Conservation (phyloP, 2,113 vertebrate genomes). For the Lasiurus borealis region DNA sequence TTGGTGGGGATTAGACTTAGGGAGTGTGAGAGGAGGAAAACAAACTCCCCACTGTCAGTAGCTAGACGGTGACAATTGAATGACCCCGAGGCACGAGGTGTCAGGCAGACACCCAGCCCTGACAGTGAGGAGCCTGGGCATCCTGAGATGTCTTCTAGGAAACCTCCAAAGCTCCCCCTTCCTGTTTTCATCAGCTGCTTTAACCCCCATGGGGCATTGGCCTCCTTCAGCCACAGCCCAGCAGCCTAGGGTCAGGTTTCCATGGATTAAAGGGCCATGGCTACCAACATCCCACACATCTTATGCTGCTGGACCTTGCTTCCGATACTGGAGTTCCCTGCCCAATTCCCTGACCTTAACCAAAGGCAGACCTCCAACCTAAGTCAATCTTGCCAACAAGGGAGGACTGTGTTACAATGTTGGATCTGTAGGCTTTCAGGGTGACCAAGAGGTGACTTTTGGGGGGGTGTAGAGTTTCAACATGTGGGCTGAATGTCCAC, state of each 20-base stretch:
- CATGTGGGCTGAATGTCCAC: background rate
- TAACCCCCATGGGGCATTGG: background rate
- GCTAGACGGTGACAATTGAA: background rate
- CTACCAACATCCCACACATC: background rate
- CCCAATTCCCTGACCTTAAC: background rate
- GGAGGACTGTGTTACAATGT: background rate
- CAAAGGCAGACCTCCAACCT: background rate
- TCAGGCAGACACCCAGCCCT: background rate
- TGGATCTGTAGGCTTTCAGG: background rate
- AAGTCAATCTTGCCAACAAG: background rate
- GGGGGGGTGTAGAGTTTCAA: background rate
- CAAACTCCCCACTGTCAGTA: conserved; percentile 31
- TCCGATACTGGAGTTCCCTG: background rate
- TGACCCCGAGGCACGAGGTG: background rate
- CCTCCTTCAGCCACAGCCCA: background rate
- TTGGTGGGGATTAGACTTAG: conserved; percentile 47
- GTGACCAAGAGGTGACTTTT: background rate
- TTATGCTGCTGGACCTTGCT: background rate
- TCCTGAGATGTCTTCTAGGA: conserved; percentile 52
- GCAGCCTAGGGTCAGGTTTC: background rate
- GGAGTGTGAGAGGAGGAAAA: conserved; percentile 30
- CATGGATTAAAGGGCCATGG: background rate
- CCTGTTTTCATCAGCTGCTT: background rate
- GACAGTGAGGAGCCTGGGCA: background rate
- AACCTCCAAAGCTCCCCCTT: background rate